Evolutionary conservation across 2,888 invertebrate genomes (phyloP).

Genomic region (Xestia c-nigrum): DNA sequence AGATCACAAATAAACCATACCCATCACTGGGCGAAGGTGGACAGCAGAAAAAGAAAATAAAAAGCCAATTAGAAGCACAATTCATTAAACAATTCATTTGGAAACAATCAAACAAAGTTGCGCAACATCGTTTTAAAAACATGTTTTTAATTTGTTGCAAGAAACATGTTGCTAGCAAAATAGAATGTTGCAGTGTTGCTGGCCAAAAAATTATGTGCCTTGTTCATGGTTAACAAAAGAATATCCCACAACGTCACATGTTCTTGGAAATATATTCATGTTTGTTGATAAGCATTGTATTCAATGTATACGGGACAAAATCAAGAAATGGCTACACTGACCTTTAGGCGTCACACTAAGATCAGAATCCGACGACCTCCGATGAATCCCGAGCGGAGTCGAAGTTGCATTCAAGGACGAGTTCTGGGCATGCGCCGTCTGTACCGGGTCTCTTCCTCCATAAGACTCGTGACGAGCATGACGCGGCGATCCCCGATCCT

Average conservation of each 20-base stretch:
- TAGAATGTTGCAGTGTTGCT: not conserved
- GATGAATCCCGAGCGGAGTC: constrained; percentile 91
- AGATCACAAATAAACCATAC: constrained; percentile 33
- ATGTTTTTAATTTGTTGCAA: not conserved
- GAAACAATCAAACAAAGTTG: not conserved
- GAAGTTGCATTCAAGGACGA: constrained; percentile 87
- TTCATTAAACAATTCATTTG: not conserved
- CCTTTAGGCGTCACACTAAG: constrained; percentile 98
- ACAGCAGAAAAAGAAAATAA: constrained; percentile 38
- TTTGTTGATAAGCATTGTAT: not conserved
- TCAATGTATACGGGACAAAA: not conserved
- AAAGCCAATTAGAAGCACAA: constrained; percentile 38
- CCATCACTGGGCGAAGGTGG: constrained; percentile 41
- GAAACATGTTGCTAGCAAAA: not conserved
- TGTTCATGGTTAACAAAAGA: not conserved
- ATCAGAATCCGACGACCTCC: constrained; percentile 98
- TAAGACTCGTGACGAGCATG: constrained; percentile 90
- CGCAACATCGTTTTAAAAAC: not conserved
- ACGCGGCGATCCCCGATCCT: constrained; percentile 84
- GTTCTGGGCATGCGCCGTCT: constrained; percentile 75
- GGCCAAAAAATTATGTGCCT: not conserved
- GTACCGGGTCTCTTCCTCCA: constrained; percentile 85
- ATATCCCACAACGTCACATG: not conserved
- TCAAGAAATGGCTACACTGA: constrained; percentile 75
- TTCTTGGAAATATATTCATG: not conserved